Evolutionary conservation across 2,113 vertebrate species (phyloP).

Genomic region (Oxyruncus cristatus): DNA sequence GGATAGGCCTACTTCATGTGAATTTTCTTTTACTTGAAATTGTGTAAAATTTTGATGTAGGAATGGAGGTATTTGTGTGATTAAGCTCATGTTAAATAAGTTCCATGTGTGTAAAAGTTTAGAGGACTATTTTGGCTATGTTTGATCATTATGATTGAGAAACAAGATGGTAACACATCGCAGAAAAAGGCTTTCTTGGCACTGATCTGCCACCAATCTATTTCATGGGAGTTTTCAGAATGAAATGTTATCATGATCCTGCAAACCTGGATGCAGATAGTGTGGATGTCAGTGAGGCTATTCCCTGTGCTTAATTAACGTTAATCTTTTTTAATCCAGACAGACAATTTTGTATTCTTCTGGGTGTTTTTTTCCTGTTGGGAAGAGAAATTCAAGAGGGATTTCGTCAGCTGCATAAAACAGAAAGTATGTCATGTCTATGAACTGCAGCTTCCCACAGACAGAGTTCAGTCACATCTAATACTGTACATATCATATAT

Average conservation of each 20-base stretch:
- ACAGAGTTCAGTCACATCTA: neutral
- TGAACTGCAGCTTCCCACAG: neutral
- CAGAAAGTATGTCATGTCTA: neutral
- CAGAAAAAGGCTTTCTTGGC: neutral
- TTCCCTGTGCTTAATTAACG: neutral
- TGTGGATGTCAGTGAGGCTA: neutral
- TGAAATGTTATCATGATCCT: rapidly evolving
- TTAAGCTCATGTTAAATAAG: neutral
- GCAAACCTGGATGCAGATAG: neutral
- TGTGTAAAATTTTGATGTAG: neutral
- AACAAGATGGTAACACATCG: neutral
- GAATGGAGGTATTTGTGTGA: neutral
- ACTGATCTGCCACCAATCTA: neutral
- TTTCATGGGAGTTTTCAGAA: neutral
- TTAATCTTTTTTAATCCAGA: neutral
- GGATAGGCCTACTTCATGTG: neutral
- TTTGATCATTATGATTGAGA: neutral
- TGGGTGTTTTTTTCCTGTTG: neutral
- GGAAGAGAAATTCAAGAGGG: neutral
- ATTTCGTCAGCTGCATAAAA: neutral
- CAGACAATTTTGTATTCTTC: neutral
- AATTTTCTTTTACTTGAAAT: neutral
- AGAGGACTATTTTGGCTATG: neutral
- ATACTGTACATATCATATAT: too few species aligned
- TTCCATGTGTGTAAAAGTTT: neutral